Base-by-base conservation (phyloP, 2,113 vertebrate species). In the Rana temporaria region DNA sequence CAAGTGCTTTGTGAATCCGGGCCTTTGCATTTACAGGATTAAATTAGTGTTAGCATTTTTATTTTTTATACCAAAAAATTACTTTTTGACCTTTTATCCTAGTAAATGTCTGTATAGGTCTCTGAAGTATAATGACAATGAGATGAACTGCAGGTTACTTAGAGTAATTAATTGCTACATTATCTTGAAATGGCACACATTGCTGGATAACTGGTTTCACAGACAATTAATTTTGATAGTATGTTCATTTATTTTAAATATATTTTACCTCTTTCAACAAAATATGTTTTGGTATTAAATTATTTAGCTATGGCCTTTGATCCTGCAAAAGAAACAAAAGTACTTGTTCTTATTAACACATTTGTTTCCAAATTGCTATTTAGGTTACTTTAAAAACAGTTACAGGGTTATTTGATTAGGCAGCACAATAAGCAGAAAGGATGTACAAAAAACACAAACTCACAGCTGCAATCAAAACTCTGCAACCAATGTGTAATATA, bases 141-240 rank as follows among this genome's bases (percentile, higher is more conserved):
- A 79, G 65, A 59, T 69, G 65, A 79, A 70, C 53, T 70, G 26
- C 32, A 59, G 55, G 66, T 79, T 78, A 65, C 38, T 52, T 78
- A 15, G 59, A 53, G 62, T 53, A 78, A 78, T 78, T 64, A 69
- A 79, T 69, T 79, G 64, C 77, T 38, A 57, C 53, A 68, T 79
- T 79, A 69, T 59, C 53, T 79, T 59, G 52, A 67, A 79, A 79
- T 30, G 77, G 64, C 30, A 57, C 19, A 24, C n/a, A 67, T 26
- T 78, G 62, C 64, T 14, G 65, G 65, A 24, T 69, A 60, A 69
- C 34, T 18, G 4, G 48, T 64, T 77, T 18, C 57, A 64, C 74
- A 79, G 65, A 57, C 56, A 30, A 79, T 59, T 79, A 69, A 59
- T 57, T 69, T 59, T 68, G 5, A 70, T 69, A 24, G 16, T 11